Conservation (phyloP, 2,888 invertebrate genomes). For the Morpho deidamia region DNA sequence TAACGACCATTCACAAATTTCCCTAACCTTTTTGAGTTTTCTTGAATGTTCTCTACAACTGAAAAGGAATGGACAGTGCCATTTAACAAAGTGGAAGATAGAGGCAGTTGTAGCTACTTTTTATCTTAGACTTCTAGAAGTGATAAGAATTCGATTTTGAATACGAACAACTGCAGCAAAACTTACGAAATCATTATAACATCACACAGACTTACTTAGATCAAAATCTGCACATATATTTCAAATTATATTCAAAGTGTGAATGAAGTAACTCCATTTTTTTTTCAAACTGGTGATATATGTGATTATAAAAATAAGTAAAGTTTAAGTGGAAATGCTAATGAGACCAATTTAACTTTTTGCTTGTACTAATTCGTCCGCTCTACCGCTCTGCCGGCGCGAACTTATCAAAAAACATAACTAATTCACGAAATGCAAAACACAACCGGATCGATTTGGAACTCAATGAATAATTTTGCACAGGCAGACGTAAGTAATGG, state of each 20-base stretch:
- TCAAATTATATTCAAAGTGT: background rate
- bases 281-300: background rate
- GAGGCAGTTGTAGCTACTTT: no score
- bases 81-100: no score
- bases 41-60: no score
- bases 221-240: no score
- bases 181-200: no score
- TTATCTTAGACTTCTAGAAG: no score
- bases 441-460: slow-evolving; percentile 15
- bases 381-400: slow-evolving; percentile 9
- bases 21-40: no score
- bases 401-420: slow-evolving; percentile 5
- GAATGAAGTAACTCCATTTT: background rate
- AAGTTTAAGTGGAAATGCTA: slow-evolving; percentile 8
- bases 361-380: slow-evolving; percentile 10
- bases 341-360: slow-evolving; percentile 13
- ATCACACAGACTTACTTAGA: no score
- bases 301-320: background rate
- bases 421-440: slow-evolving; percentile 7
- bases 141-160: no score
- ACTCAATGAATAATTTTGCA: slow-evolving; percentile 18
- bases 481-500: slow-evolving; percentile 25
- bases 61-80: no score
- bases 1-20: no score
- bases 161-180: no score